phyloP scores from a whole-genome alignment of 2,888 invertebrate species.

The Podotricha telesiphe region DNA sequence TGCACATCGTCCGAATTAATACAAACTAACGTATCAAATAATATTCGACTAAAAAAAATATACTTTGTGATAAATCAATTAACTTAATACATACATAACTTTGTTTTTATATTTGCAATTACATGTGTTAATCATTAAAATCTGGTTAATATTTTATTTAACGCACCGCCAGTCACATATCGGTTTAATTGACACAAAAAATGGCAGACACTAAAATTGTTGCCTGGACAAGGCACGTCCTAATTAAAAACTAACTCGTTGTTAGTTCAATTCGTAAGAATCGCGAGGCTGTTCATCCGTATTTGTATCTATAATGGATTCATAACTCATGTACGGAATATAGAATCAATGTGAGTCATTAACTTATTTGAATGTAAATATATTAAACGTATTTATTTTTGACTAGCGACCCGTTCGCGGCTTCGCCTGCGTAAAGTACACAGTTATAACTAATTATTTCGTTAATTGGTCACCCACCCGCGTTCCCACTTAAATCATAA shows the following conservation, averaged over 20 bases:
- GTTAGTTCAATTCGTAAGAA: background rate
- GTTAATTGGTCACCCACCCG: too few species aligned
- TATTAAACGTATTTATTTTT: background rate
- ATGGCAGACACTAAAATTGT: background rate
- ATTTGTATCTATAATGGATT: constrained; percentile 24
- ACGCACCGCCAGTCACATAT: constrained; percentile 14
- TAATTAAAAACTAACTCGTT: constrained; percentile 18
- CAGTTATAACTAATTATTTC: too few species aligned
- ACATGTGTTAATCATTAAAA: background rate
- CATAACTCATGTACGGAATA: constrained; percentile 21
- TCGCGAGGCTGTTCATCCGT: constrained; percentile 15
- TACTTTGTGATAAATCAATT: too few species aligned
- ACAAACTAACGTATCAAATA: too few species aligned
- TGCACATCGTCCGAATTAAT: too few species aligned
- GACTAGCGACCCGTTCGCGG: too few species aligned
- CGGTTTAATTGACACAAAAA: background rate
- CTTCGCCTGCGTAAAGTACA: too few species aligned
- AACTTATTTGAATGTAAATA: background rate
- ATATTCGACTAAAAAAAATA: too few species aligned
- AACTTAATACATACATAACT: background rate
- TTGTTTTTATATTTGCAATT: background rate
- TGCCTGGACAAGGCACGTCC: background rate
- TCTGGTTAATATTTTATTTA: background rate
- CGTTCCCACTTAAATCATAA: too few species aligned
- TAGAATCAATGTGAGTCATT: constrained; percentile 18